Evolutionary conservation across 2,113 vertebrate species (phyloP), one percentile per base, ranked within the genome.

Genomic region (Chlorodrepanis virens): DNA sequence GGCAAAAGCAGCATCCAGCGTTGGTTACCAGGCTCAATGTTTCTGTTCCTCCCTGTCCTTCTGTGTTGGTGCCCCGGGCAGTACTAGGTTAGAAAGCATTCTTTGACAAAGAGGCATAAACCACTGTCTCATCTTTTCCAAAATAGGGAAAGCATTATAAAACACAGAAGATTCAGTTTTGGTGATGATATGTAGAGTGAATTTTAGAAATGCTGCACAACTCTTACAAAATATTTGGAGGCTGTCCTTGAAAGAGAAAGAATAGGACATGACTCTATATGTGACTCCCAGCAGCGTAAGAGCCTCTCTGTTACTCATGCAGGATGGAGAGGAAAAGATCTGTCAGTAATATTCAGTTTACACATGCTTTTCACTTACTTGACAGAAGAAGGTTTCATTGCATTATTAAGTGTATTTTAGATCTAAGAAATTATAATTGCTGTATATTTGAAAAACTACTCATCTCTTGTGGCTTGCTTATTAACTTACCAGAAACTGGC

Each of bases 391-490:
- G 49, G 45, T 71, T 90, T 56, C n/a, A 61, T 94, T 84, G 40
- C 61, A 96, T 93, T 77, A 44, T 90, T 91, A 86, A 40, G 59
- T 52, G 24, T 56, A 40, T 77, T 94, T 92, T 87, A 87, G 56
- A 63, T 85, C 49, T 54, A 74, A 64, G n/a, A 94, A 93, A 78
- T 56, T 1, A 68, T 92, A 68, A 69, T 91, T 70, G 31, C 52
- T 83, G 8, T 90, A 14, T 90, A 75, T 92, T 59, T 90, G 76
- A 78, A 75, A 78, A 90, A 52, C 27, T 69, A 2, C 35, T 93
- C 2, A 61, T 83, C 75, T 78, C 28, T 2, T 2, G 1, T 88
- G 69, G 13, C 64, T 83, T 79, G 24, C 71, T 87, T 87, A 87
- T 72, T 89, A 88, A 68, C 6, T 10, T 81, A 84, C 7, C 33